Evolutionary conservation across 2,888 invertebrate species (phyloP), one percentile per base, ranked within the genome.

Genomic region (Parapristionchus giblindavisi): DNA sequence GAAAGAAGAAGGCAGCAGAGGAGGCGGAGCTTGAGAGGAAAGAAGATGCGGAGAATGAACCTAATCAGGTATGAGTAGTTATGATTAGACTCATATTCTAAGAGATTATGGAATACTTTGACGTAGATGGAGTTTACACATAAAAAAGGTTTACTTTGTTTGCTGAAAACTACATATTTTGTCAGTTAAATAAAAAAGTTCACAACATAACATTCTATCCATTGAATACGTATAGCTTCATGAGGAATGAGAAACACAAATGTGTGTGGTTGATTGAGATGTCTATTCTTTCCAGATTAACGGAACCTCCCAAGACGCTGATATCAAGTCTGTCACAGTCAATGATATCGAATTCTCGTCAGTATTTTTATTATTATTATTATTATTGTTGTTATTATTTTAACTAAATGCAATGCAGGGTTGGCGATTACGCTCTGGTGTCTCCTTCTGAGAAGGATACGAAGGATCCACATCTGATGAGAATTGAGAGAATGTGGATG

Each of bases 341-440:
- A 66, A 66, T 21, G 66, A 51, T 0, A 24, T 66, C 32, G 48
- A 48, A 51, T 66, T 36, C 34, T 21, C 32, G 66, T 66, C n/a
- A 66, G 66, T 24, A 40, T 24, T 2, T 29, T 32, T 24, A 11
- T 54, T 32, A 34, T 14, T 32, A 21, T 58, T 29, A 58, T 58
- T 43, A 56, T 58, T 8, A 32, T 51, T n/a, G n/a, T n/a, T n/a
- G n/a, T n/a, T n/a, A 43, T 43, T 27, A 56, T 56, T 83, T 36
- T 80, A 88, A n/a, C 85, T 84, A 38, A 84, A 92, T n/a, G 82
- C 93, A 93, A 87, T 94, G 92, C 87, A 91, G 92, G 79, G 92
- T 93, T 34, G 96, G 96, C 0, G 96, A 97, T 88, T 97, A 95
- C 90, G 95, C 96, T 0, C 97, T 97, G 89, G 91, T 94, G 32